phyloP scores from a whole-genome alignment of 1,140 invertebrate species.

The Bursaphelenchus mucronatus region DNA sequence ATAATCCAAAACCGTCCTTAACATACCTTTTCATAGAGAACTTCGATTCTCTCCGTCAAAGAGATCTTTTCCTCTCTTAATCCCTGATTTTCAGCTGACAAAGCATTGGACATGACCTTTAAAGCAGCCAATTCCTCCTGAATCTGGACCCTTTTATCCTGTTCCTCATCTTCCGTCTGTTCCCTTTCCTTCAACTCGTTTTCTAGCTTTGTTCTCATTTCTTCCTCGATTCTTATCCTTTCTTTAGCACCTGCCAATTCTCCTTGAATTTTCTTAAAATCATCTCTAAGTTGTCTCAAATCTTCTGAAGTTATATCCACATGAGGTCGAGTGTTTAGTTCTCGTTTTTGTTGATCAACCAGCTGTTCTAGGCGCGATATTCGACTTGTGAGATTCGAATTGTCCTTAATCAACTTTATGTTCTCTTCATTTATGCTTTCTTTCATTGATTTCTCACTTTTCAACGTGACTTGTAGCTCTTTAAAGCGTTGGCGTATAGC shows the following conservation, averaged over 20 bases:
- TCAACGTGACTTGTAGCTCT: constrained; percentile 28
- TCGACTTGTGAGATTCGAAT: constrained; percentile 23
- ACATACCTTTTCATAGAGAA: constrained; percentile 16
- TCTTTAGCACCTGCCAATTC: constrained; percentile 34
- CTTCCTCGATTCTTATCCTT: constrained; percentile 21
- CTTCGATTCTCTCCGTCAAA: constrained; percentile 29
- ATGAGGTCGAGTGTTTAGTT: constrained; percentile 2
- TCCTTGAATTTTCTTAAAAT: constrained; percentile 15
- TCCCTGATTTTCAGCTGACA: constrained; percentile 29
- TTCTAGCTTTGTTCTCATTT: constrained; percentile 23
- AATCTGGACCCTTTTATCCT: constrained; percentile 20
- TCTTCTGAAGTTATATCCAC: constrained; percentile 3
- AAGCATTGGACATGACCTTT: constrained; percentile 26
- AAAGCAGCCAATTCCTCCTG: constrained; percentile 35
- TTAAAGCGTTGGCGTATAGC: constrained; percentile 24
- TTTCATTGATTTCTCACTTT: constrained; percentile 20
- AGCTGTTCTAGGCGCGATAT: constrained; percentile 22
- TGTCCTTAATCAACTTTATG: constrained; percentile 26
- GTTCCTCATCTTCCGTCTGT: constrained; percentile 11
- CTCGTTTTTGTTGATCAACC: constrained; percentile 30
- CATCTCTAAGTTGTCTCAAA: constrained; percentile 12
- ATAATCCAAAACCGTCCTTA: constrained; percentile 25
- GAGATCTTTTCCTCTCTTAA: constrained; percentile 13
- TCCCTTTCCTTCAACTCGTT: constrained; percentile 15
- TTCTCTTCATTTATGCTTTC: constrained; percentile 32